Base-by-base conservation (phyloP, 1,140 invertebrate species). In the Bombus breviceps region DNA sequence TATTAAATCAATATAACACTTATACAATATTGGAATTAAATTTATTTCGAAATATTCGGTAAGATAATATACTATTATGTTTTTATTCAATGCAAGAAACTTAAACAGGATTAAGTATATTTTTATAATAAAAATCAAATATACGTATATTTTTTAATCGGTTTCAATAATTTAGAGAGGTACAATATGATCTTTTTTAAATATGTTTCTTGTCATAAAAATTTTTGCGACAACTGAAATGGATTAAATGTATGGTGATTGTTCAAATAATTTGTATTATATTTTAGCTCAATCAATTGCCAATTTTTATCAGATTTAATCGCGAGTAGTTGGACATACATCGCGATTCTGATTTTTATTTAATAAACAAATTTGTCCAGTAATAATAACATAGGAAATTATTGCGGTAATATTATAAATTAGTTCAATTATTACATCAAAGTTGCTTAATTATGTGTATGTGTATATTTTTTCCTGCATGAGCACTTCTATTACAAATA, bases 191-290 rank as follows among this genome's bases (percentile, higher is more conserved):
- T n/a, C 13, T n/a, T n/a, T 62, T 62, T 10, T 10, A 5, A 69
- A 72, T 15, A 41, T n/a, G 2, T 8, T 18, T n/a, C 53, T 8
- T 64, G 43, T 53, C 41, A 59, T 64, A 79, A 82, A 62, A 90
- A 81, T 78, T 90, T 87, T 85, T 82, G 74, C 81, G 68, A 82
- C 53, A 18, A 79, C 62, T 89, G 66, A 22, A 41, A 85, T 57
- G 73, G 81, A 85, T 66, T 59, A 75, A 66, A 68, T 90, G 74
- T 66, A 43, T 85, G 85, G 39, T 89, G 82, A 85, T 90, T 71
- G 76, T 80, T 82, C 81, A 83, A 89, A 53, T 43, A 89, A 87
- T 69, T 72, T 90, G 62, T 88, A 88, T 89, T 86, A 90, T 83
- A 90, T 83, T 73, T 83, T 88, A 88, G 77, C 81, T 87, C 73